A percentile compares a stretch with the other conserved stretches of the same genome.
phyloP scores from a whole-genome alignment of 2,888 invertebrate species.

The Diabrotica balteata region DNA sequence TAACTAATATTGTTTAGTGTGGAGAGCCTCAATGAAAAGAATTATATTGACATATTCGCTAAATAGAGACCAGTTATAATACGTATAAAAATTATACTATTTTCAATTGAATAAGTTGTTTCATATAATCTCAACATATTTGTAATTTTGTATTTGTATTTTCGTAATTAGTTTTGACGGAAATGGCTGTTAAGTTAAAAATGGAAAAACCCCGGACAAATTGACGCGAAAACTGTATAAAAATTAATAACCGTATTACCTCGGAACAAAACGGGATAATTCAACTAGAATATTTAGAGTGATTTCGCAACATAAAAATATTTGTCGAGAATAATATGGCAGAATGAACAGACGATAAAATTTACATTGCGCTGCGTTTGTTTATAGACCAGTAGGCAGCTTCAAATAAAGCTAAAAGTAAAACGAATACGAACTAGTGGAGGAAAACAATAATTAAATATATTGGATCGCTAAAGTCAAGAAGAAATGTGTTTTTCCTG shows the following conservation, averaged over 20 bases:
- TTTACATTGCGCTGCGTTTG: conserved; percentile 45
- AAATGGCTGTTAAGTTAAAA: conserved; percentile 1
- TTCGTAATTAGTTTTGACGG: neutral
- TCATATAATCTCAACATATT: too few relatives aligned
- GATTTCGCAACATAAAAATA: conserved; percentile 42
- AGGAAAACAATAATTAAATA: too few relatives aligned
- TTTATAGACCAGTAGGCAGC: neutral
- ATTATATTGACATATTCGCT: too few relatives aligned
- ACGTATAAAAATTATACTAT: too few relatives aligned
- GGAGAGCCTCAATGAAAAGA: too few relatives aligned
- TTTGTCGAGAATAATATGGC: conserved; percentile 33
- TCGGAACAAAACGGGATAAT: conserved; percentile 25
- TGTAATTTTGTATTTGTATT: neutral
- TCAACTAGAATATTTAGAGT: conserved; percentile 36
- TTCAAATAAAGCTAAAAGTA: too few relatives aligned
- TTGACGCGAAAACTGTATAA: conserved; percentile 31
- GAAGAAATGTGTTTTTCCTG: too few relatives aligned
- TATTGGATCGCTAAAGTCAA: too few relatives aligned
- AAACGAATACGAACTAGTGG: too few relatives aligned
- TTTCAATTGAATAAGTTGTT: too few relatives aligned
- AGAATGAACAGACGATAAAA: conserved; percentile 42
- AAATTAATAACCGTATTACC: conserved; percentile 33
- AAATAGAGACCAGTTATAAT: too few relatives aligned
- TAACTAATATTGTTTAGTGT: too few relatives aligned
- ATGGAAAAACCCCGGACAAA: conserved; percentile 21